A percentile compares a stretch with the other conserved stretches of the same genome.
Conservation (phyloP, 1,140 invertebrate species). For the Zaprionus inermis region DNA sequence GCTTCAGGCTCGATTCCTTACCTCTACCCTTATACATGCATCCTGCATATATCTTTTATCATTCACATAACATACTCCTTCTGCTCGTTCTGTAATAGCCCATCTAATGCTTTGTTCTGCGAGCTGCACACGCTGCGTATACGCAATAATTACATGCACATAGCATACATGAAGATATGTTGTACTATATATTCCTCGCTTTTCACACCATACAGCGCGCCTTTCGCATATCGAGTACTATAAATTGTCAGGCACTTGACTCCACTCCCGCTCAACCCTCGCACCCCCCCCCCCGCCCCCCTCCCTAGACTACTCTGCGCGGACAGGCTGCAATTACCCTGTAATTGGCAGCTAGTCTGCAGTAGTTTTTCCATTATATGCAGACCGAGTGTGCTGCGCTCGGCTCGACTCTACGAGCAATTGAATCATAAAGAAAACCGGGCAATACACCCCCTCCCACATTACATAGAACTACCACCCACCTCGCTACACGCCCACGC, state of each 20-base stretch:
- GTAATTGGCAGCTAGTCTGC: constrained; percentile 9
- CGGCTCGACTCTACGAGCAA: neutral
- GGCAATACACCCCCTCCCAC: neutral
- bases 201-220: too few species aligned
- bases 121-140: neutral
- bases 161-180: too few species aligned
- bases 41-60: neutral
- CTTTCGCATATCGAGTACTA: neutral
- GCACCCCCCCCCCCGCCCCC: neutral
- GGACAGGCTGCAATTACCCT: constrained; percentile 5
- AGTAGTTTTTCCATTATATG: constrained; percentile 6
- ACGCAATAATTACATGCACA: neutral
- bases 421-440: constrained; percentile 9
- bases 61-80: neutral
- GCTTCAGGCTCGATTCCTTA: neutral
- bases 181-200: neutral
- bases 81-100: neutral
- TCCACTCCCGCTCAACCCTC: neutral
- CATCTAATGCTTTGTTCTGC: neutral
- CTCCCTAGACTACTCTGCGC: neutral
- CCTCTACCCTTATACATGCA: too few species aligned
- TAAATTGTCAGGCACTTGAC: constrained; percentile 1
- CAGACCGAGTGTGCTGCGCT: neutral
- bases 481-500: neutral
- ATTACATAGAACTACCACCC: neutral